Percentiles rank a stretch among this genome's conserved stretches.
Conservation (phyloP, 1,140 invertebrate species). For the Liolophura sinensis region DNA sequence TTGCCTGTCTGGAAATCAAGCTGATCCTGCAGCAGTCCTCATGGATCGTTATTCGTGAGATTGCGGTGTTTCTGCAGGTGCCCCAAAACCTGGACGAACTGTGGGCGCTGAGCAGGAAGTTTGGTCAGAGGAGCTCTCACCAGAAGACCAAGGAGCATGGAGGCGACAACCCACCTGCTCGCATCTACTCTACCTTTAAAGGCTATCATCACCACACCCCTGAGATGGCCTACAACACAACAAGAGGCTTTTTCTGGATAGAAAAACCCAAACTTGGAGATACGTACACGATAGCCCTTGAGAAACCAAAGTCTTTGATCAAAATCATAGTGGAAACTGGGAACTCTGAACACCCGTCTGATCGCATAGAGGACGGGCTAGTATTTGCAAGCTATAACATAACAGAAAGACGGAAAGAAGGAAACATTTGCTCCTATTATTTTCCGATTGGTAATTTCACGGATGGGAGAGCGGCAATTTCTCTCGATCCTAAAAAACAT, state of each 20-base stretch:
- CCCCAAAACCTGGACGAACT: too few relatives aligned
- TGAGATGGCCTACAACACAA: constrained; percentile 23
- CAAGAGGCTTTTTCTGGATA: constrained; percentile 38
- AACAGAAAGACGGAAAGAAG: constrained; percentile 5
- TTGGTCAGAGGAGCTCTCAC: constrained; percentile 27
- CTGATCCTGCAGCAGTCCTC: constrained; percentile 21
- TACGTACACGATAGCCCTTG: constrained; percentile 29
- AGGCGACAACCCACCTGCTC: constrained; percentile 38
- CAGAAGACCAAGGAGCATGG: constrained; percentile 27
- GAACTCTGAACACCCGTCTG: constrained; percentile 23
- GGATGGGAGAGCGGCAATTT: constrained; percentile 24
- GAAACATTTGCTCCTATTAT: constrained; percentile 27
- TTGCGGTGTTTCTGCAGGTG: constrained; percentile 27
- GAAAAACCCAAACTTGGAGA: constrained; percentile 17
- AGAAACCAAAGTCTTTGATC: constrained; percentile 26
- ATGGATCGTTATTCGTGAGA: constrained; percentile 39
- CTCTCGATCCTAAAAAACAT: constrained; percentile 18
- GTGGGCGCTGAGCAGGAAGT: too few relatives aligned
- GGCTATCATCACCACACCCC: constrained; percentile 23
- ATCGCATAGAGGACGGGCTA: constrained; percentile 25
- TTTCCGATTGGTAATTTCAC: constrained; percentile 26
- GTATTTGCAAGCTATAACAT: constrained; percentile 28
- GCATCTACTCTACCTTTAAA: constrained; percentile 27
- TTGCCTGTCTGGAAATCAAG: constrained; percentile 30
- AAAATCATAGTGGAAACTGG: constrained; percentile 31